Evolutionary conservation across 2,888 invertebrate species (phyloP).

Genomic region (Tenthredo notha): DNA sequence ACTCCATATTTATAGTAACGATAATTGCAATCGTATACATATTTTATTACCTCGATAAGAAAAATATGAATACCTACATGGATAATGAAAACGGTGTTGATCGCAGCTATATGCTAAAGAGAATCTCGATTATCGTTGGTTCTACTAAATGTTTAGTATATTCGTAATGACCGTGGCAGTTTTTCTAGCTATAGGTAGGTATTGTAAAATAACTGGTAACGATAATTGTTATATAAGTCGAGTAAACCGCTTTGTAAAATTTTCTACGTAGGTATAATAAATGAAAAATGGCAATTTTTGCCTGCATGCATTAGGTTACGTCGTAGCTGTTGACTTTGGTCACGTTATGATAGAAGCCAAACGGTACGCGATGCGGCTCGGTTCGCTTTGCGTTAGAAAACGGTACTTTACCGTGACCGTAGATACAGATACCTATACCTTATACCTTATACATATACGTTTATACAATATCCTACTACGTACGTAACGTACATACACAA

Average conservation of each 20-base stretch:
- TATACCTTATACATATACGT: background rate
- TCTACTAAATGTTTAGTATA: too few species aligned
- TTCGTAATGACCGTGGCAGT: too few species aligned
- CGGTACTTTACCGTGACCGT: constrained; percentile 26
- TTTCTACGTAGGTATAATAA: too few species aligned
- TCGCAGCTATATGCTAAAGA: background rate
- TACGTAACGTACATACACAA: constrained; percentile 1
- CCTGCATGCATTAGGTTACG: background rate
- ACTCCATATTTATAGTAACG: too few species aligned
- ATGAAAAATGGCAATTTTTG: too few species aligned
- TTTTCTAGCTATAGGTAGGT: too few species aligned
- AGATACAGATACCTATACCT: background rate
- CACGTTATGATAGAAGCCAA: background rate
- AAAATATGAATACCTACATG: background rate
- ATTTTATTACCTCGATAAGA: too few species aligned
- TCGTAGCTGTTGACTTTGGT: background rate
- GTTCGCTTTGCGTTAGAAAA: constrained; percentile 15
- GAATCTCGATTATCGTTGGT: too few species aligned
- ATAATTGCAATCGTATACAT: too few species aligned
- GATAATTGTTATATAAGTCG: too few species aligned
- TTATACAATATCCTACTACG: background rate
- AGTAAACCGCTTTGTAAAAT: too few species aligned
- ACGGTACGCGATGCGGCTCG: constrained; percentile 9
- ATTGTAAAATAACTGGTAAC: too few species aligned
- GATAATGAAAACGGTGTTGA: background rate